A percentile compares a stretch with the other conserved stretches of the same genome.
These are phyloP conservation scores for Molanna angustata DNA, from an alignment of 2,888 invertebrate genomes.

Conservation along the genomic window DNA sequence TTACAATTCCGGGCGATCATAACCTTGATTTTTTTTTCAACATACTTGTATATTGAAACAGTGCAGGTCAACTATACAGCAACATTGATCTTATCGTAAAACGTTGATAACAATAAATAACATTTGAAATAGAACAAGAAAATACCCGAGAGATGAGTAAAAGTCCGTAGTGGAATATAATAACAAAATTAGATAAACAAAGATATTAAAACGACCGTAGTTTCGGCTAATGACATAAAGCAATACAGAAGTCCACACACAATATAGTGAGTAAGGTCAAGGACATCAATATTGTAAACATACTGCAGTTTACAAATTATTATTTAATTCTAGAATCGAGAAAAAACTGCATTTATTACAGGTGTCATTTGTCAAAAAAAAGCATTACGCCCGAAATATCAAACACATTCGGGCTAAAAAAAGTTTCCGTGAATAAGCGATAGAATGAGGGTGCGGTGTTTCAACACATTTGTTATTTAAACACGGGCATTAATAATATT, in stretches of 20 bases:
- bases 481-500: no score
- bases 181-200: conserved; percentile 9
- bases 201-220: conserved; percentile 11
- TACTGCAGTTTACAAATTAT: conserved; percentile 18
- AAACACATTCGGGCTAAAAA: conserved; percentile 18
- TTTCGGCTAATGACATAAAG: conserved; percentile 3
- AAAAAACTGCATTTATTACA: conserved; percentile 23
- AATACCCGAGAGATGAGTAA: no score
- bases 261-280: conserved; percentile 19
- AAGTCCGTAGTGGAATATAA: background rate
- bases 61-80: conserved; percentile 18
- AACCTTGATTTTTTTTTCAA: conserved; percentile 24
- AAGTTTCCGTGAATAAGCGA: no score
- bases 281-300: conserved; percentile 21
- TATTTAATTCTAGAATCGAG: conserved; percentile 15
- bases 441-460: no score
- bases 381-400: conserved; percentile 20
- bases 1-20: conserved; percentile 9
- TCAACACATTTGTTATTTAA: no score
- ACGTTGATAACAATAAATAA: conserved; percentile 12
- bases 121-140: background rate
- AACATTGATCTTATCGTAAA: conserved; percentile 21
- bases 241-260: conserved; percentile 7
- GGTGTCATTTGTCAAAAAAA: conserved; percentile 27
- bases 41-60: conserved; percentile 15